These are phyloP conservation scores for Hybognathus amarus DNA, from an alignment of 2,797 vertebrate genomes.

Conservation along the genomic window DNA sequence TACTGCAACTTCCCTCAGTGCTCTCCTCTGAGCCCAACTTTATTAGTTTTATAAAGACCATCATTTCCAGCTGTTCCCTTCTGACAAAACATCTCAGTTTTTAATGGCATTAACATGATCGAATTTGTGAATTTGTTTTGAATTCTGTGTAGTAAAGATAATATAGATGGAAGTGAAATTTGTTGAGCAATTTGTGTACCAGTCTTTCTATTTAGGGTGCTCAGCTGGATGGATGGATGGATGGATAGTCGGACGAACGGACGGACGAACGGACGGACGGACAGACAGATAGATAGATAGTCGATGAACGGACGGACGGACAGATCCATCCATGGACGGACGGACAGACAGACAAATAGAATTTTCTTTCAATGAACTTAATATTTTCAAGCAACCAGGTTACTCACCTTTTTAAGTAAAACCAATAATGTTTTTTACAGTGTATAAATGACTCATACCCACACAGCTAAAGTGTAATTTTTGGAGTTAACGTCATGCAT, in stretches of 20 bases:
- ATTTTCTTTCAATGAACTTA: no score
- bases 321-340: no score
- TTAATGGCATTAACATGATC: conserved; percentile 15
- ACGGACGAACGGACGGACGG: no score
- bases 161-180: neutral
- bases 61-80: conserved; percentile 9
- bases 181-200: neutral
- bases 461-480: neutral
- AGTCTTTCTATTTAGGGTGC: neutral
- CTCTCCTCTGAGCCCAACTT: neutral
- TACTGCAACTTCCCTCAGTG: conserved; percentile 21
- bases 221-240: no score
- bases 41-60: conserved; percentile 18
- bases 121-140: neutral
- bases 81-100: neutral
- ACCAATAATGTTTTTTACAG: no score
- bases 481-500: conserved; percentile 73
- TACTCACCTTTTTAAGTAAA: no score
- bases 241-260: no score
- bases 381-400: no score
- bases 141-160: neutral
- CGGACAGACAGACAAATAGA: no score
- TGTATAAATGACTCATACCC: conserved; percentile 10
- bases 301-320: no score
- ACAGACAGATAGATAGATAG: no score